These are phyloP conservation scores for Hemiscyllium ocellatum DNA, from an alignment of 2,113 vertebrate genomes.

Conservation along the genomic window DNA sequence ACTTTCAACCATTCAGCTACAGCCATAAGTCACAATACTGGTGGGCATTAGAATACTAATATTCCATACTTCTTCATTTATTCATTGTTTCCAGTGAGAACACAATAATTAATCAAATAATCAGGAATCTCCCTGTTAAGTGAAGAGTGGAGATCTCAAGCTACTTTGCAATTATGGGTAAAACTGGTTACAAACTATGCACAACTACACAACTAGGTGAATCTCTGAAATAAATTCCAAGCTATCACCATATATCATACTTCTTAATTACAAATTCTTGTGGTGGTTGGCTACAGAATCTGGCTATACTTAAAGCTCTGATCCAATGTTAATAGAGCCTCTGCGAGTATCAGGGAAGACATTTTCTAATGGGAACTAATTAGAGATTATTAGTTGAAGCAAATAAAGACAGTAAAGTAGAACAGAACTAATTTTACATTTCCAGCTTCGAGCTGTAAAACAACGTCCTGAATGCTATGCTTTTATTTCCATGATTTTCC, in stretches of 20 bases:
- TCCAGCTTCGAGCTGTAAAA: background rate
- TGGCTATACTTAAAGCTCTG: background rate
- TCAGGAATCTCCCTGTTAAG: background rate
- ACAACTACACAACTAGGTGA: background rate
- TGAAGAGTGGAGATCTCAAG: background rate
- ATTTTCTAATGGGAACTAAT: background rate
- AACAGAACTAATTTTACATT: too few relatives aligned
- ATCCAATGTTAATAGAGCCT: background rate
- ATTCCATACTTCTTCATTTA: background rate
- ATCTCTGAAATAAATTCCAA: background rate
- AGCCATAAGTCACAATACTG: background rate
- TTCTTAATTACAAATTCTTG: background rate
- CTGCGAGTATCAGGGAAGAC: background rate
- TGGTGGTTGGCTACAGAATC: background rate
- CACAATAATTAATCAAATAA: background rate
- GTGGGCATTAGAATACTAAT: background rate
- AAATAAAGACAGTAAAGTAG: background rate
- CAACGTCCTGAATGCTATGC: background rate
- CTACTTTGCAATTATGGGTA: background rate
- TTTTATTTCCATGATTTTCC: background rate
- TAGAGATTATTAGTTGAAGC: background rate
- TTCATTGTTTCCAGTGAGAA: background rate
- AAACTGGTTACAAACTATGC: background rate
- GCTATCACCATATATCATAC: too few relatives aligned
- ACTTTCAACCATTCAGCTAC: background rate